Evolutionary conservation across 2,797 vertebrate species (phyloP), one percentile per base, ranked within the genome.

Genomic region (Aselliscus stoliczkanus): DNA sequence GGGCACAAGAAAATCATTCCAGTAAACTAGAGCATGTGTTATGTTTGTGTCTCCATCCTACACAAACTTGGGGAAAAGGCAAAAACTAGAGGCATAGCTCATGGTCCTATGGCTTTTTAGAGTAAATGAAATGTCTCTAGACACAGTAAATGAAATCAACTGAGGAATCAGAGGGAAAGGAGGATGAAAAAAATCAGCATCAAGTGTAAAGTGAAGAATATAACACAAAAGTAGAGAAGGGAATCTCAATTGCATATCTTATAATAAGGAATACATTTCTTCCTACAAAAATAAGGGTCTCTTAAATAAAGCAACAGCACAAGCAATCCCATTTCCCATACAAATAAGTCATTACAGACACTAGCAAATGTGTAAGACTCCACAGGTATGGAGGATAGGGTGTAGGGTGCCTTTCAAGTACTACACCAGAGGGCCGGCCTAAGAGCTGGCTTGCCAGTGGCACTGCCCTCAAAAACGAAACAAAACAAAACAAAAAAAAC

Each of bases 41-140:
- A 54, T 56, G 29, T 76, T 69, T 72, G 83, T 89, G 69, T 73
- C 29, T 65, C 52, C 52, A 87, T 39, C 12, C 34, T 76, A 89
- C 34, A 92, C 7, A 86, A 42, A 72, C 52, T 64, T 81, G 44
- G 52, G 37, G 12, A 8, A 84, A 92, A 93, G 29, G 17, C 21
- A n/a, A n/a, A 94, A 96, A 87, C 80, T 72, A 44, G 20, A 93
- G 25, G 31, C 72, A 86, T 15, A 93, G 67, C 37, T 65, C 77
- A 62, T 52, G 44, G 73, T 88, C 29, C 65, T 21, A 76, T 44
- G 54, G 64, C 34, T 95, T 95, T 93, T 80, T 81, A 90, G 65
- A 94, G n/a, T 58, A 92, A 96, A 90, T 94, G 20, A 84, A 94
- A 75, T 75, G 64, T 56, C 81, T 94, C 50, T 44, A 83, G n/a